phyloP scores from a whole-genome alignment of 2,797 vertebrate genomes.

The Galago senegalensis region DNA sequence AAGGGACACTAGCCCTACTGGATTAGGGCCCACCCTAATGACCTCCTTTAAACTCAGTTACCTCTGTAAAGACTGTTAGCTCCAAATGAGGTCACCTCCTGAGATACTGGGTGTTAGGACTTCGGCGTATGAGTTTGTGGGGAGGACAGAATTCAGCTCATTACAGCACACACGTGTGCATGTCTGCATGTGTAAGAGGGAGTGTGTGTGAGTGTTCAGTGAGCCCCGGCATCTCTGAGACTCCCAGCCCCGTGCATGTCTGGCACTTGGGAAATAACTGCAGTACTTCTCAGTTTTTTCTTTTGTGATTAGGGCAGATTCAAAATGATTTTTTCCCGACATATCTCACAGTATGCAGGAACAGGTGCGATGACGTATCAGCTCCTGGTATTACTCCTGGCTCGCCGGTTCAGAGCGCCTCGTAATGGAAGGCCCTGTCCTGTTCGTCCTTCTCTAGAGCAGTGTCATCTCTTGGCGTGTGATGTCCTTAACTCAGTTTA shows the following conservation, averaged over 20 bases:
- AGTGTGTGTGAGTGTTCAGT: not conserved
- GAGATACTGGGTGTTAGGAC: not conserved
- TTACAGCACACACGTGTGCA: fast-evolving
- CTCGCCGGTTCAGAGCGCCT: not conserved
- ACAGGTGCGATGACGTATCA: not conserved
- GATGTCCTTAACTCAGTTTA: conserved; percentile 3
- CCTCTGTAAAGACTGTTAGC: not conserved
- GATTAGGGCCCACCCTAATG: not conserved
- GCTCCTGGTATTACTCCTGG: not conserved
- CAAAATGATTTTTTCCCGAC: not conserved
- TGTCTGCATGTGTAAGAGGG: too few relatives aligned
- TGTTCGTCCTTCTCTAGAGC: not conserved
- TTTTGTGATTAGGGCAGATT: not conserved
- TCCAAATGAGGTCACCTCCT: not conserved
- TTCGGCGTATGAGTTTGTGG: not conserved
- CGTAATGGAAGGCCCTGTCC: not conserved
- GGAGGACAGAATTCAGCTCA: too few relatives aligned
- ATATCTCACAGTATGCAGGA: not conserved
- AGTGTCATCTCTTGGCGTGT: not conserved
- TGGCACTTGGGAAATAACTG: not conserved
- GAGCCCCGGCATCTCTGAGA: not conserved
- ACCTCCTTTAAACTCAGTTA: not conserved
- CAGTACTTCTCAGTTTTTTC: not conserved
- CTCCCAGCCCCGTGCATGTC: not conserved
- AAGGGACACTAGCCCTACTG: not conserved